These are phyloP conservation scores for Diorhabda carinulata DNA, from an alignment of 1,140 invertebrate species.

Conservation along the genomic window DNA sequence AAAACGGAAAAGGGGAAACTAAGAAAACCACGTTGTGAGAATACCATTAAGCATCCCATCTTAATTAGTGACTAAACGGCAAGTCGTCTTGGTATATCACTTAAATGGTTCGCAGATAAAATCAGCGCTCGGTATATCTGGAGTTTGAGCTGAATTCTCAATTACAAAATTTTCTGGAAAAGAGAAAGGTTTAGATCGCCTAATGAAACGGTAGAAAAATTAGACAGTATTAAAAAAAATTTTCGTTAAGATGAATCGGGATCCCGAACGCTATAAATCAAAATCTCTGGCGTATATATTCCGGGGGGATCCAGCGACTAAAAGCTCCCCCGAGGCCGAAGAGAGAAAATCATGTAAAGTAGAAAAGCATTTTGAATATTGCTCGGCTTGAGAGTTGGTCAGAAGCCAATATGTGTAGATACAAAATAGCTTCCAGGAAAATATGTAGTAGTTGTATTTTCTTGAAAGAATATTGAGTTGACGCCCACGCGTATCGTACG, in stretches of 20 bases:
- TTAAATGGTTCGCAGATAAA: conserved; percentile 29
- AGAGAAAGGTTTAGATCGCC: no score
- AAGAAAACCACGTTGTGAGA: conserved; percentile 28
- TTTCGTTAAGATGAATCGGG: no score
- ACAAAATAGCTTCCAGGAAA: conserved; percentile 34
- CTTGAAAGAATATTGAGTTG: conserved; percentile 25
- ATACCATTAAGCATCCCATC: conserved; percentile 43
- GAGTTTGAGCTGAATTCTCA: no score
- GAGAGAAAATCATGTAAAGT: conserved; percentile 17
- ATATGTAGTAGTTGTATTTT: conserved; percentile 30
- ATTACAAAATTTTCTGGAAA: no score
- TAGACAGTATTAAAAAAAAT: no score
- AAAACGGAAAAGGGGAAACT: conserved; percentile 15
- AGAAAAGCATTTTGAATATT: conserved; percentile 20
- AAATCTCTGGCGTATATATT: background rate
- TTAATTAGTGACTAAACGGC: conserved; percentile 40
- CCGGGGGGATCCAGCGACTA: conserved; percentile 1
- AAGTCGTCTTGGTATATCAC: conserved; percentile 33
- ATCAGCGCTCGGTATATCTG: conserved; percentile 25
- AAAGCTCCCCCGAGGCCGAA: conserved; percentile 11
- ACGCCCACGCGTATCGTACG: conserved; percentile 28
- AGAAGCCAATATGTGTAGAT: conserved; percentile 33
- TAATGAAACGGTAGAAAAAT: no score
- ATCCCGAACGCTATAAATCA: background rate
- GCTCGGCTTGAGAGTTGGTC: conserved; percentile 20